Base-by-base conservation (phyloP, 2,113 vertebrate genomes). In the Phoenicopterus ruber region DNA sequence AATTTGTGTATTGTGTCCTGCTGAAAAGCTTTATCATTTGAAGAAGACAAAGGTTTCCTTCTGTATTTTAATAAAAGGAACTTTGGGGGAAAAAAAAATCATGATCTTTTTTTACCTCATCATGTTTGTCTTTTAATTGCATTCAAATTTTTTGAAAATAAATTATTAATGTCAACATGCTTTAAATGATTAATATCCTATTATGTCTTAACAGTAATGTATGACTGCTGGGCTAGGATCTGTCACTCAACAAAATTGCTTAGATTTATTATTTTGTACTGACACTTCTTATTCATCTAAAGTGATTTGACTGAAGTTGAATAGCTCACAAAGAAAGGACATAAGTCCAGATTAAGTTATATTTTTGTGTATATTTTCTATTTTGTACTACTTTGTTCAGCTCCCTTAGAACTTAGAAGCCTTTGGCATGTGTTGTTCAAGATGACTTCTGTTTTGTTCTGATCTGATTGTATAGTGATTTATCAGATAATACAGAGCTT, bases 201-300 rank as follows among this genome's bases (percentile, higher is more conserved):
- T 88, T 80, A 70, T 73, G 31, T 73, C 54, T 93, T 93, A 29
- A 90, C 73, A 49, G 62, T 86, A 94, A 88, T 73, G 9, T 91
- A 49, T 88, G 79, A 66, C 63, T 95, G 11, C 47, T 77, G 47
- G n/a, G 34, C 82, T 88, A 47, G 52, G 42, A 62, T 73, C 46
- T 92, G 70, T 94, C 90, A 86, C 38, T 93, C 90, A 88, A 85
- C 25, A 72, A 50, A 91, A 52, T 88, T 77, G 71, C 71, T 88
- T 77, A 66, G 49, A 78, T 96, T 90, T 96, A 86, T 80, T 94
- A 70, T 94, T 96, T 94, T 88, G 20, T 90, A n/a, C 58, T 92
- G 74, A 62, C 55, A 55, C 90, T 83, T 91, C 78, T 76, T 74
- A 71, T 46, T 86, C 47, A 59, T 90, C 62, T 55, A 3, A 93